phyloP scores from a whole-genome alignment of 2,113 vertebrate genomes.

The Scortum barcoo region DNA sequence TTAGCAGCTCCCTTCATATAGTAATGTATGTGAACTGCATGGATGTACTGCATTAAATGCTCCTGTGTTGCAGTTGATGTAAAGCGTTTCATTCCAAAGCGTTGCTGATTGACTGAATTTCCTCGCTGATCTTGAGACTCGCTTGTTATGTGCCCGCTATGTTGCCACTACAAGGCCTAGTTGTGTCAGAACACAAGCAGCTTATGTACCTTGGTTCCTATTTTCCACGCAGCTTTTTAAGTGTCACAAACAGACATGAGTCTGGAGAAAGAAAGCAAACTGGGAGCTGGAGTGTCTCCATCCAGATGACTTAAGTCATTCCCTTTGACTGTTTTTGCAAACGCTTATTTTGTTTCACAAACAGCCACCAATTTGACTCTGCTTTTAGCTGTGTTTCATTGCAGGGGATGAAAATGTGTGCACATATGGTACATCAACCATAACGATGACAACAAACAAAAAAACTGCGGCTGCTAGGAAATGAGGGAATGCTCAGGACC shows the following conservation, averaged over 20 bases:
- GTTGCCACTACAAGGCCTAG: background rate
- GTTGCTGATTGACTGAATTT: conserved; percentile 19
- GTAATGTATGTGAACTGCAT: background rate
- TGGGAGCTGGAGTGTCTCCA: background rate
- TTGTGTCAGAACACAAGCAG: background rate
- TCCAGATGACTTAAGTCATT: background rate
- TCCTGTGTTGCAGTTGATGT: background rate
- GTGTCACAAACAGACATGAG: conserved; percentile 4
- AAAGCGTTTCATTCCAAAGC: background rate
- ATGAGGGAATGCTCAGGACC: conserved; percentile 25
- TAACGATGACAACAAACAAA: conserved; percentile 43
- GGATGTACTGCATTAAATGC: background rate
- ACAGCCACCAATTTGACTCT: conserved; percentile 13
- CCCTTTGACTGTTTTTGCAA: background rate
- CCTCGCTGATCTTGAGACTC: background rate
- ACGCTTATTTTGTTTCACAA: conserved; percentile 9
- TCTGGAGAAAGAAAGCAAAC: background rate
- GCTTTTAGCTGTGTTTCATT: conserved; percentile 20
- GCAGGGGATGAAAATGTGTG: conserved; percentile 37
- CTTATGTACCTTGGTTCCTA: background rate
- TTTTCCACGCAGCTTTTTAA: background rate
- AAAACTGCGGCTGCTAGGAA: conserved; percentile 22
- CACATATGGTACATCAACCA: conserved; percentile 59
- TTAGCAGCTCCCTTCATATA: conserved; percentile 21
- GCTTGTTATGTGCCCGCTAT: background rate